Conservation (phyloP, 2,888 invertebrate genomes). For the Limenitis camilla region DNA sequence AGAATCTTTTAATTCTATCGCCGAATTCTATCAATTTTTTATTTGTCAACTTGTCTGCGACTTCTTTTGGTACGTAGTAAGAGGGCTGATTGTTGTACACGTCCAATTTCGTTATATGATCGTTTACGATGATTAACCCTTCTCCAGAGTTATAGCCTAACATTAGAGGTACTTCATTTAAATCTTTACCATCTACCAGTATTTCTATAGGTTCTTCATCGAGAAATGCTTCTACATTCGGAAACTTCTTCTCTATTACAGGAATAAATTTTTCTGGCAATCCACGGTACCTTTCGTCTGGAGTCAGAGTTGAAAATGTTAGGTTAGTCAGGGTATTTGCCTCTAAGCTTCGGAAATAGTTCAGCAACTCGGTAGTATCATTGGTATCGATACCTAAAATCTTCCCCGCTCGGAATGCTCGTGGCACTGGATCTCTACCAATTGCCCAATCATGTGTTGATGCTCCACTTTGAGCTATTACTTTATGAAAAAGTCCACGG, state of each 20-base stretch:
- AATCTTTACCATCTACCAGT: conserved; percentile 32
- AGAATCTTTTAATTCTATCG: conserved; percentile 38
- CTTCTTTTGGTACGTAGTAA: conserved; percentile 40
- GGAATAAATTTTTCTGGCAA: conserved; percentile 46
- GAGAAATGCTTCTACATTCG: conserved; percentile 39
- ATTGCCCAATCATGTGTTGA: conserved; percentile 44
- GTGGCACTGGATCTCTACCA: conserved; percentile 31
- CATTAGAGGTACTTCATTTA: conserved; percentile 42
- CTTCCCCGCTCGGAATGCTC: conserved; percentile 45
- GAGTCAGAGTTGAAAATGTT: conserved; percentile 35
- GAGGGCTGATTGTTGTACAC: conserved; percentile 37
- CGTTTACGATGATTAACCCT: conserved; percentile 37
- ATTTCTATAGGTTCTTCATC: conserved; percentile 37
- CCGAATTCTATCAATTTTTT: conserved; percentile 38
- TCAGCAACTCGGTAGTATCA: conserved; percentile 36
- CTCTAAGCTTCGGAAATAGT: conserved; percentile 40
- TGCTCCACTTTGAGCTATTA: conserved; percentile 54
- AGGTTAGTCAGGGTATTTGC: conserved; percentile 36
- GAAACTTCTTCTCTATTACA: conserved; percentile 44
- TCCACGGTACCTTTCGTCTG: conserved; percentile 41
- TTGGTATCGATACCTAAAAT: conserved; percentile 44
- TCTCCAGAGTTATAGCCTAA: conserved; percentile 49
- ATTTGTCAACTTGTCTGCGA: conserved; percentile 31
- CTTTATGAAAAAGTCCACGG: conserved; percentile 51
- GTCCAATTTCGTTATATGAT: conserved; percentile 33